These are phyloP conservation scores for Oreotrochilus melanogaster DNA, from an alignment of 2,113 vertebrate genomes.

Conservation along the genomic window DNA sequence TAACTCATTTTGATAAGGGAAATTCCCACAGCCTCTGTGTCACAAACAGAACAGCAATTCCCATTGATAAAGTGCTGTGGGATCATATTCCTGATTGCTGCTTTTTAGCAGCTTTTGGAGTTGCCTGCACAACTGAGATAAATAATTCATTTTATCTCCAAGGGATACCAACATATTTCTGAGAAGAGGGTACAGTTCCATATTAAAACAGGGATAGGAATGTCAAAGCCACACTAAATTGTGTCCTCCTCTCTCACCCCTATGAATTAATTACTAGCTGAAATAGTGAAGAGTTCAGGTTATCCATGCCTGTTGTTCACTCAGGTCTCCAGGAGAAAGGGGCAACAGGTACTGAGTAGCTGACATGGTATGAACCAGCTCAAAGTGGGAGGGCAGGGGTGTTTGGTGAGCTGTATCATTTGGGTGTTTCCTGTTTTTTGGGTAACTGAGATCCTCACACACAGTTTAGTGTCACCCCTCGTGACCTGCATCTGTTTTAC, in stretches of 20 bases:
- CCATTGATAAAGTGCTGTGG: neutral
- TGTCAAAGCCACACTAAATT: neutral
- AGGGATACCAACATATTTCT: neutral
- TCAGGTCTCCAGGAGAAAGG: neutral
- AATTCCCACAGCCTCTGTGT: constrained; percentile 2
- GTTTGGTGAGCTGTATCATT: neutral
- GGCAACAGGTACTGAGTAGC: neutral
- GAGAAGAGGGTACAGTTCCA: neutral
- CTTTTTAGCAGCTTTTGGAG: neutral
- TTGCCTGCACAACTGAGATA: neutral
- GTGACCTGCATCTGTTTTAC: neutral
- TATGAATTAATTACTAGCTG: neutral
- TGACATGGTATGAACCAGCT: neutral
- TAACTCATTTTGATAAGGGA: constrained; percentile 21
- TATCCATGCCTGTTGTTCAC: neutral
- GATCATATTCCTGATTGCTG: neutral
- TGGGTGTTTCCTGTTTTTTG: neutral
- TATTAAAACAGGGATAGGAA: neutral
- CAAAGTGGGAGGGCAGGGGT: neutral
- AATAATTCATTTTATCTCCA: neutral
- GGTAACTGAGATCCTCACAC: neutral
- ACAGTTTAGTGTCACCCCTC: neutral
- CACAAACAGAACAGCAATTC: neutral
- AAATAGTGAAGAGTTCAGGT: neutral
- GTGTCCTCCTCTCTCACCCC: neutral